Evolutionary conservation across 1,140 invertebrate genomes (phyloP).

Genomic region (Anagrus nilaparvatae): DNA sequence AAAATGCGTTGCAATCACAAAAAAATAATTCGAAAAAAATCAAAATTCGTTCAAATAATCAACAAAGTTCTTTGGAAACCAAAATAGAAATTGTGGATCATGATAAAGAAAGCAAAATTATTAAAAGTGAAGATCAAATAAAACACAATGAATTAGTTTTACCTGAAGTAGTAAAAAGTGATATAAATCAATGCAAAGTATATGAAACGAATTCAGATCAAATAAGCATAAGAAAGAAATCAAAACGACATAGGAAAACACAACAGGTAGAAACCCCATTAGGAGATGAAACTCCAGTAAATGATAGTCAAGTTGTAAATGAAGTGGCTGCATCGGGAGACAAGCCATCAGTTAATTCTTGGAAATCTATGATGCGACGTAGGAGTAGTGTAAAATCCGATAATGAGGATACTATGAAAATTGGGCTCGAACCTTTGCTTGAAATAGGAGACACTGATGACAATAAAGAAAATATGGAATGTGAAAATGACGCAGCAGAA

Average conservation of each 20-base stretch:
- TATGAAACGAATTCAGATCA: no score
- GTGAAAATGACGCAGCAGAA: background rate
- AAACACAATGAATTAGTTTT: no score
- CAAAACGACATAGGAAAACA: constrained; percentile 1
- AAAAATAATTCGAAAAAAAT: background rate
- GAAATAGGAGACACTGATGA: background rate
- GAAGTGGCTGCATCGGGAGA: background rate
- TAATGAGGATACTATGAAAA: constrained; percentile 19
- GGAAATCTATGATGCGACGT: constrained; percentile 23
- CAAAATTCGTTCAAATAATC: constrained; percentile 1
- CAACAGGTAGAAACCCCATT: background rate
- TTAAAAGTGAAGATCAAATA: no score
- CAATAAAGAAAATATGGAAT: constrained; percentile 2
- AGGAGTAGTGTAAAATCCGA: constrained; percentile 9
- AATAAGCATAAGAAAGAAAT: constrained; percentile 14
- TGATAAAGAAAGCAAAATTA: no score
- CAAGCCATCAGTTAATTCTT: constrained; percentile 12
- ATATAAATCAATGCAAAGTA: no score
- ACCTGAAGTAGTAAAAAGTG: no score
- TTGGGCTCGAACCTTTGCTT: background rate
- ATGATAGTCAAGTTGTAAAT: background rate
- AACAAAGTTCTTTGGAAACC: no score
- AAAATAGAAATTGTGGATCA: no score
- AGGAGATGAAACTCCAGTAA: background rate
- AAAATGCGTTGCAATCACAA: no score